phyloP scores from a whole-genome alignment of 2,888 invertebrate species.

The Blera fallax region DNA sequence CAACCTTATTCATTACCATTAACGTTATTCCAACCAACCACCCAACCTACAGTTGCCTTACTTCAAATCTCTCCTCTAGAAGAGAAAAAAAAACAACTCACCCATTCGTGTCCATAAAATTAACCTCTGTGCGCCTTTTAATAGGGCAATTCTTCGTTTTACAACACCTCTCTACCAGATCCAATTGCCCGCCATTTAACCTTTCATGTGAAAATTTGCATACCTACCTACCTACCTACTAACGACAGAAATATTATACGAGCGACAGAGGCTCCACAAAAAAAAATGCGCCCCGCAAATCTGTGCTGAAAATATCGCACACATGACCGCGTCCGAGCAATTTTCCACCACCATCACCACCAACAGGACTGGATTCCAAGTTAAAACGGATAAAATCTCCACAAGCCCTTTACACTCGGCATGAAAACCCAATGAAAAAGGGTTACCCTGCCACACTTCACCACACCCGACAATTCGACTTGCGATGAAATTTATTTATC shows the following conservation, averaged over 20 bases:
- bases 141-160: conserved; percentile 16
- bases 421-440: not conserved
- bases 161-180: conserved; percentile 13
- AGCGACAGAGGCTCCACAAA: not conserved
- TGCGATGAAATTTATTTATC: conserved; percentile 57
- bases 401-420: conserved; percentile 24
- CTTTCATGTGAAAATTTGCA: conserved; percentile 41
- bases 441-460: not conserved
- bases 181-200: conserved; percentile 38
- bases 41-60: not conserved
- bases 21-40: too few relatives aligned
- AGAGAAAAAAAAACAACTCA: not conserved
- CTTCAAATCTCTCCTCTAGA: not conserved
- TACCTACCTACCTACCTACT: not conserved
- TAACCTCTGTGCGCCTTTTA: conserved; percentile 1
- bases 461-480: not conserved
- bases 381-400: conserved; percentile 45
- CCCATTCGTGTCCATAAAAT: conserved; percentile 17
- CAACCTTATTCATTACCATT: not conserved
- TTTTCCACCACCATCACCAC: conserved; percentile 27
- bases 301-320: conserved; percentile 45
- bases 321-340: conserved; percentile 53
- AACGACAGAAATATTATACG: conserved; percentile 7
- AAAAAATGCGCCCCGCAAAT: conserved; percentile 39
- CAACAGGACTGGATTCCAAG: conserved; percentile 49